Evolutionary conservation across 1,140 invertebrate species (phyloP), one percentile per base, ranked within the genome.

Genomic region (Ceratoteleas bidentatus): DNA sequence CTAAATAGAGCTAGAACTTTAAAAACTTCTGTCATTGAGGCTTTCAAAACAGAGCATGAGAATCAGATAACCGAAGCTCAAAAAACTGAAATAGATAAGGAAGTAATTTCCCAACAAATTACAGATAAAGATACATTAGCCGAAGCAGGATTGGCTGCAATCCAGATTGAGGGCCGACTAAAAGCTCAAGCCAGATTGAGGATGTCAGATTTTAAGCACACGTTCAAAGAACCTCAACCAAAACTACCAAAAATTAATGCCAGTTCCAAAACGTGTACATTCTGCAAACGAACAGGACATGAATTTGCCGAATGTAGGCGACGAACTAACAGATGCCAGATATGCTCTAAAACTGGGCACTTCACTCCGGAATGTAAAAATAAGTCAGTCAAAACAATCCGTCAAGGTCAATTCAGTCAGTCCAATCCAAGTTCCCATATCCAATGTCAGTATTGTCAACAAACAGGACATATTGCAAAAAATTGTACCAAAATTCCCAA

Each of bases 381-480:
- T 14, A 15, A 50, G 16, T 14, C 24, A 10, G 65, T 62, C 2
- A 3, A n/a, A n/a, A n/a, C n/a, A n/a, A n/a, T n/a, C n/a, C n/a
- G n/a, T n/a, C n/a, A n/a, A n/a, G n/a, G n/a, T n/a, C n/a, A n/a
- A n/a, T n/a, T n/a, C n/a, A n/a, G n/a, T n/a, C n/a, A n/a, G n/a
- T n/a, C n/a, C n/a, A n/a, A n/a, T n/a, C n/a, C n/a, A n/a, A n/a
- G n/a, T n/a, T n/a, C n/a, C n/a, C n/a, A n/a, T n/a, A n/a, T n/a
- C n/a, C n/a, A 40, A 24, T 66, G 52, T 15, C 64, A 66, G 56
- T 66, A 4, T 4, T 66, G 64, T 33, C 6, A 45, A 2, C 10
- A 66, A 56, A 33, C 8, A 0, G 64, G 64, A 5, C 64, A 66
- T 34, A 56, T 36, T 0, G 64, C 64, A 43, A 56, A 66, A 53